These are phyloP conservation scores for Eupithecia dodoneata DNA, from an alignment of 2,888 invertebrate species.

Conservation along the genomic window DNA sequence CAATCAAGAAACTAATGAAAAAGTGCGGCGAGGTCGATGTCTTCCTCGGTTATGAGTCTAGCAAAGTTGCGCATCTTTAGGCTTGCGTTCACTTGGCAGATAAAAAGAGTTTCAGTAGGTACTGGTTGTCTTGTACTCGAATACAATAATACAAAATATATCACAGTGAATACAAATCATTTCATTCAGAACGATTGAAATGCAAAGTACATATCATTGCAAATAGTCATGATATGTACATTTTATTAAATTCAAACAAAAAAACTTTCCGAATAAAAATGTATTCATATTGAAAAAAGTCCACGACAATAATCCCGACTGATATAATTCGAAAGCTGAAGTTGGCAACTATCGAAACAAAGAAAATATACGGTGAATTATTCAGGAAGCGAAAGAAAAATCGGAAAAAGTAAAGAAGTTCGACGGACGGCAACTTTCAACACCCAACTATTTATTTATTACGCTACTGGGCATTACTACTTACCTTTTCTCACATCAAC, in stretches of 20 bases:
- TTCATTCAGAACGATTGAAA: neutral
- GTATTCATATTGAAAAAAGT: conserved; percentile 31
- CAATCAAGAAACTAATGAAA: conserved; percentile 31
- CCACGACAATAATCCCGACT: conserved; percentile 27
- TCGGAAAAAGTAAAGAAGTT: conserved; percentile 63
- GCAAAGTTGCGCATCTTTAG: neutral
- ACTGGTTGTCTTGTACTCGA: neutral
- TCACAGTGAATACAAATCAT: neutral
- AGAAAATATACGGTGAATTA: conserved; percentile 63
- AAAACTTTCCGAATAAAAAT: conserved; percentile 16
- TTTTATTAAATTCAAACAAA: neutral
- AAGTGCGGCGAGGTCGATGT: conserved; percentile 19
- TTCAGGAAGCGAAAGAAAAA: conserved; percentile 66
- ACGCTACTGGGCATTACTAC: conserved; percentile 65
- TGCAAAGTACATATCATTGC: neutral
- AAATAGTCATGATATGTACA: neutral
- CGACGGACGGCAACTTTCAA: conserved; percentile 62
- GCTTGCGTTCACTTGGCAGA: neutral
- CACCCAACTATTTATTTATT: conserved; percentile 77
- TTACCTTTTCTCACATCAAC: conserved; percentile 41
- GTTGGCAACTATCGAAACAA: conserved; percentile 58
- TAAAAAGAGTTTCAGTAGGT: neutral
- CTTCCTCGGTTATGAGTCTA: conserved; percentile 13
- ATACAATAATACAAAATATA: neutral
- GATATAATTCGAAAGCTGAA: conserved; percentile 40